Conservation (phyloP, 2,888 invertebrate species). For the Callinectes sapidus region DNA sequence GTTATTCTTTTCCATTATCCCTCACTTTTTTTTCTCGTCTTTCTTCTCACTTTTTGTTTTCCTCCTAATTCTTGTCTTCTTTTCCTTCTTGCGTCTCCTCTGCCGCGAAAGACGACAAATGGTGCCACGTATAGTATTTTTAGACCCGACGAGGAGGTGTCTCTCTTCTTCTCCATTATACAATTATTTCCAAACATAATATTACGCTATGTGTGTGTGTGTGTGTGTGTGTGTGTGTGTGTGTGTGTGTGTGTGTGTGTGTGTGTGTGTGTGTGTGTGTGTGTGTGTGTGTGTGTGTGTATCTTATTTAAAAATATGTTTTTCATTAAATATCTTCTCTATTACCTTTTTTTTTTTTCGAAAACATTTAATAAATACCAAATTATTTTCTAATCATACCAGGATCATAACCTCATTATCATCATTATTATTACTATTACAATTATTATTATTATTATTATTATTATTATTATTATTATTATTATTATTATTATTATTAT, state of each 20-base stretch:
- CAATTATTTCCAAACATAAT: constrained; percentile 10
- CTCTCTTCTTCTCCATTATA: constrained; percentile 8
- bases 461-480: constrained; percentile 7
- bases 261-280: constrained; percentile 43
- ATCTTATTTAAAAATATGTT: neutral
- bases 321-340: neutral
- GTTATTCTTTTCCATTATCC: too few species aligned
- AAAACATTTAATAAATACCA: neutral
- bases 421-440: neutral
- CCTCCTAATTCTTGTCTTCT: neutral
- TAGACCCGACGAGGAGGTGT: neutral
- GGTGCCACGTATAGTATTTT: neutral
- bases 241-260: constrained; percentile 45
- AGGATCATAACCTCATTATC: neutral
- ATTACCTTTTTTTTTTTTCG: neutral
- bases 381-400: neutral
- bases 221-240: constrained; percentile 40
- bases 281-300: constrained; percentile 44
- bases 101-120: neutral
- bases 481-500: neutral
- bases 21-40: too few species aligned
- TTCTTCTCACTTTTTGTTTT: too few species aligned
- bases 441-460: neutral
- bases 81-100: neutral
- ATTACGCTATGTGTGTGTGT: neutral